Evolutionary conservation across 2,797 vertebrate genomes (phyloP).

Genomic region (Aphelocoma californica): DNA sequence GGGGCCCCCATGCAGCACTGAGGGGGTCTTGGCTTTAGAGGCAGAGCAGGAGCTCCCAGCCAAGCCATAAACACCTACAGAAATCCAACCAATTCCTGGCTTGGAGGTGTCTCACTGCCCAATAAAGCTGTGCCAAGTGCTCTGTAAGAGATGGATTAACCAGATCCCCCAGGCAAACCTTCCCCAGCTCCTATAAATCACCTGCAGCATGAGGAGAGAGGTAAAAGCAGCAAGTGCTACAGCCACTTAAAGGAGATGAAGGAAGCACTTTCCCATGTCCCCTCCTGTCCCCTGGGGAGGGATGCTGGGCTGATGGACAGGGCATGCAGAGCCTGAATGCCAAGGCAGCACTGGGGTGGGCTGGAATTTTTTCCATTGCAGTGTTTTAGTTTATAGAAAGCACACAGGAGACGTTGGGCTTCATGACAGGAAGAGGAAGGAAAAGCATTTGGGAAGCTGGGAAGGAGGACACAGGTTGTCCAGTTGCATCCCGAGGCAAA

Average conservation of each 20-base stretch:
- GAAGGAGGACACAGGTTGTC: neutral
- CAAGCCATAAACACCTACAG: constrained; percentile 17
- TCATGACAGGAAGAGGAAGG: neutral
- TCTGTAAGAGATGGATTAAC: neutral
- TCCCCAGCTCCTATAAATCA: neutral
- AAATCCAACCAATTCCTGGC: neutral
- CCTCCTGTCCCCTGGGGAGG: fast-evolving
- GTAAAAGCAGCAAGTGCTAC: neutral
- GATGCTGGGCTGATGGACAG: neutral
- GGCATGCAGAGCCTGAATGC: fast-evolving
- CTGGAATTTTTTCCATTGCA: fast-evolving
- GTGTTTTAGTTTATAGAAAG: neutral
- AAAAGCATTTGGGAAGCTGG: neutral
- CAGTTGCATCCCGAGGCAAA: fast-evolving
- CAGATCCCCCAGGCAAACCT: neutral
- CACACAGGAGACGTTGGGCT: fast-evolving
- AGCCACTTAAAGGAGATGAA: neutral
- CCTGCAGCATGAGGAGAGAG: neutral
- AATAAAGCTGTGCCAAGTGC: neutral
- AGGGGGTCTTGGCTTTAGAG: neutral
- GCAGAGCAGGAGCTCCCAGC: neutral
- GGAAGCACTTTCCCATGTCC: neutral
- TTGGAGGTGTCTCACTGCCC: neutral
- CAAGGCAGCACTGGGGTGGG: neutral
- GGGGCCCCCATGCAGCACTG: fast-evolving